Conservation (phyloP, 1,140 invertebrate species). For the Drosophila ficusphila region DNA sequence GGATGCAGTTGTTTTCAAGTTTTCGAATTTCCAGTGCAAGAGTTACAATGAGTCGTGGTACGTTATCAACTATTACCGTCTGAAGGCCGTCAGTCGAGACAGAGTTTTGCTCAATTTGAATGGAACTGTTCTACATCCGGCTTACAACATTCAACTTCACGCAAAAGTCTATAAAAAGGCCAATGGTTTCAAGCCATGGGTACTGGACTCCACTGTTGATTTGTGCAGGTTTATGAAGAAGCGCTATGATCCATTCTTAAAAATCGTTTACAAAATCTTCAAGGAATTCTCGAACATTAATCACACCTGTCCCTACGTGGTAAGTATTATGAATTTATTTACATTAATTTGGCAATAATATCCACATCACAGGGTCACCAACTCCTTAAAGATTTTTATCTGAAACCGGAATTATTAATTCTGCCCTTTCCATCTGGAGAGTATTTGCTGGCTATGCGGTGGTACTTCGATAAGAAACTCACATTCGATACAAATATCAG, state of each 20-base stretch:
- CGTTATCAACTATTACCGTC: no score
- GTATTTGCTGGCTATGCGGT: no score
- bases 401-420: not conserved
- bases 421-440: constrained; percentile 1
- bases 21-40: no score
- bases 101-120: constrained; percentile 1
- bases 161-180: constrained; percentile 2
- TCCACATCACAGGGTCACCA: no score
- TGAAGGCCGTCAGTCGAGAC: no score
- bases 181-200: constrained; percentile 25
- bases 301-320: constrained; percentile 36
- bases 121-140: constrained; percentile 4
- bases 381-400: constrained; percentile 3
- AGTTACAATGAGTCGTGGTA: no score
- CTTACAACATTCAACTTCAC: not conserved
- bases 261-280: not conserved
- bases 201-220: constrained; percentile 1
- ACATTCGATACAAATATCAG: constrained; percentile 1
- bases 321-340: no score
- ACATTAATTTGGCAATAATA: no score
- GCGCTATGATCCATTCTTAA: not conserved
- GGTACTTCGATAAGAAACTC: not conserved
- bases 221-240: constrained; percentile 13
- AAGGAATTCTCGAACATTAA: constrained; percentile 20
- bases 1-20: no score